Evolutionary conservation across 92 coral and sea anemone genomes (phyloP), one percentile per base, ranked within the genome.

Genomic region (Isaurus tuberculatus): DNA sequence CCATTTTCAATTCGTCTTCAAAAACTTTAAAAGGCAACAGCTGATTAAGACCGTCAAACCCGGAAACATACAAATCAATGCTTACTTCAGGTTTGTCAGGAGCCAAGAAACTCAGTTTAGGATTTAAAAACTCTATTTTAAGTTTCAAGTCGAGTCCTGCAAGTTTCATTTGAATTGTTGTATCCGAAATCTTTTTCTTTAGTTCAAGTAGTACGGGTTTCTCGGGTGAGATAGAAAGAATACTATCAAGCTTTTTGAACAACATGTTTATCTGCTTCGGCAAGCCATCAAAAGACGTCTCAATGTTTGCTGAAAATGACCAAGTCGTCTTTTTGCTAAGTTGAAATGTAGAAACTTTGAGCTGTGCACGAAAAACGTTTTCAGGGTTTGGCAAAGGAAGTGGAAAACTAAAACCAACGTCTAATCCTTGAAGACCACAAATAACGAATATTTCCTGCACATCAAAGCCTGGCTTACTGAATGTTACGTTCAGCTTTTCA

Each of bases 351-450:
- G 81, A 73, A 46, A 90, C 92, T 32, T 25, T 65, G 9, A 90
- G 88, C 13, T 49, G 46, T 37, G 90, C 88, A 10, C 77, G 89
- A 16, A 90, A 81, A 0, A 73, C 25, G 48, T 83, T 81, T 5
- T 83, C 42, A 19, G 90, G 86, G 33, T 86, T 86, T 46, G 88
- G 85, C 74, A 83, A 40, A 28, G 89, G 90, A 11, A 90, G 84
- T 3, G 92, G 90, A 34, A 90, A 80, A 27, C 83, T 25, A 64
- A 90, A 90, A 0, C 92, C 92, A 1, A 79, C 90, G 53, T 90
- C 90, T 29, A 90, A 73, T 10, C 90, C 92, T 23, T 90, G 57
- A 30, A 90, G 88, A 64, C 75, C 79, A n/a, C 85, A 43, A 20
- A 57, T 63, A 22, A 90, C n/a, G 8, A 49, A 70, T 31, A 87